These are phyloP conservation scores for Drosophila takahashii DNA, from an alignment of 1,140 invertebrate species.

Conservation along the genomic window DNA sequence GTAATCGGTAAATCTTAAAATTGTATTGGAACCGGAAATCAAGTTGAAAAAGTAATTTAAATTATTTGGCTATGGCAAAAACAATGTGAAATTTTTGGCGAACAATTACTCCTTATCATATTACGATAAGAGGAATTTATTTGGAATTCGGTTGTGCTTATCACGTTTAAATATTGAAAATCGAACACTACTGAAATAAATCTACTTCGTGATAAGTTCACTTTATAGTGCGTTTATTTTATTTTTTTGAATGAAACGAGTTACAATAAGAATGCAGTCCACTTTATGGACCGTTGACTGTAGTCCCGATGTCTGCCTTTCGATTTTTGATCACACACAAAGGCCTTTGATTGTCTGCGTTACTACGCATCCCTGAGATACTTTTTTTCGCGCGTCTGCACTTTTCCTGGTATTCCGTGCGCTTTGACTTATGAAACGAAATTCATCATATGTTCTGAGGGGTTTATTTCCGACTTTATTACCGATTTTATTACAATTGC, in stretches of 20 bases:
- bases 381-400: constrained; percentile 25
- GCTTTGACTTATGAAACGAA: constrained; percentile 10
- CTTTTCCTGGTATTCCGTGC: not conserved
- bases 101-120: not conserved
- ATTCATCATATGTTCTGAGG: constrained; percentile 52
- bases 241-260: not conserved
- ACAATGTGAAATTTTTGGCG: not conserved
- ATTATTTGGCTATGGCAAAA: not conserved
- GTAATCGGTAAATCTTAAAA: too few relatives aligned
- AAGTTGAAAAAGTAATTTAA: not conserved
- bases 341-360: constrained; percentile 34
- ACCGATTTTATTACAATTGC: constrained; percentile 32
- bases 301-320: constrained; percentile 15
- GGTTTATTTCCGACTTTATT: constrained; percentile 34
- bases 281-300: not conserved
- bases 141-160: not conserved
- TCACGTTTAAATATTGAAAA: not conserved
- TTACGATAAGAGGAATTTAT: not conserved
- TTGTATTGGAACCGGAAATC: too few relatives aligned
- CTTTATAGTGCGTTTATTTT: not conserved
- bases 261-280: not conserved
- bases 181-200: not conserved
- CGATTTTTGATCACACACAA: constrained; percentile 29
- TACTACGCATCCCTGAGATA: constrained; percentile 39
- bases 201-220: not conserved